Conservation (phyloP, 2,113 vertebrate genomes). For the Mastomys natalensis region DNA sequence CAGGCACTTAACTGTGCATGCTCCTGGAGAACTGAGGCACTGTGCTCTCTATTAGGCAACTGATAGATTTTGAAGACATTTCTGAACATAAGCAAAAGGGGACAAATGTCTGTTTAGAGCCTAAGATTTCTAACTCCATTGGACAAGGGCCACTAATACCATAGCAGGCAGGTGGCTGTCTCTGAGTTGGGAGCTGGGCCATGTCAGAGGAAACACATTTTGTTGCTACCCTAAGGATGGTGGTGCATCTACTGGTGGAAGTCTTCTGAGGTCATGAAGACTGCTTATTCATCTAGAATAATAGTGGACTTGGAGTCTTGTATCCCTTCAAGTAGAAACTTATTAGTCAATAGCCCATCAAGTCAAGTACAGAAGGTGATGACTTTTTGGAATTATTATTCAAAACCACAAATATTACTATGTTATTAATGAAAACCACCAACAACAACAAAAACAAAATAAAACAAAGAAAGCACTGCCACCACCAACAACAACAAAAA, state of each 20-base stretch:
- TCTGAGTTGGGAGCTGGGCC: background rate
- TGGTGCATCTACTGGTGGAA: background rate
- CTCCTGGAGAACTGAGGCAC: background rate
- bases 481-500: no score
- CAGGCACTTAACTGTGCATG: background rate
- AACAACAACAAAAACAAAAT: background rate
- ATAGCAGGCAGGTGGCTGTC: background rate
- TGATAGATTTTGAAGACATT: background rate
- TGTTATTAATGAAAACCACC: background rate
- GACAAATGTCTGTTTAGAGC: background rate
- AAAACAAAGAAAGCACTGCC: no score
- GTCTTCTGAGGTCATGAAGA: background rate
- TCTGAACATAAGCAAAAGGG: background rate
- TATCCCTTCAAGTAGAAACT: background rate
- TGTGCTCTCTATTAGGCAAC: background rate
- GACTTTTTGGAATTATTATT: background rate
- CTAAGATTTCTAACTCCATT: background rate
- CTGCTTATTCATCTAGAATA: background rate
- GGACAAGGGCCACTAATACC: background rate
- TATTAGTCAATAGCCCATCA: background rate
- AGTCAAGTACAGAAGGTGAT: background rate
- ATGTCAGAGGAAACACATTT: background rate
- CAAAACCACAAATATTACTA: background rate
- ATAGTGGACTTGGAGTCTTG: fast-evolving
- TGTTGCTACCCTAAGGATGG: background rate